A percentile compares a stretch with the other conserved stretches of the same genome.
Evolutionary conservation across 2,888 invertebrate species (phyloP).

Genomic region (Globia sparganii): DNA sequence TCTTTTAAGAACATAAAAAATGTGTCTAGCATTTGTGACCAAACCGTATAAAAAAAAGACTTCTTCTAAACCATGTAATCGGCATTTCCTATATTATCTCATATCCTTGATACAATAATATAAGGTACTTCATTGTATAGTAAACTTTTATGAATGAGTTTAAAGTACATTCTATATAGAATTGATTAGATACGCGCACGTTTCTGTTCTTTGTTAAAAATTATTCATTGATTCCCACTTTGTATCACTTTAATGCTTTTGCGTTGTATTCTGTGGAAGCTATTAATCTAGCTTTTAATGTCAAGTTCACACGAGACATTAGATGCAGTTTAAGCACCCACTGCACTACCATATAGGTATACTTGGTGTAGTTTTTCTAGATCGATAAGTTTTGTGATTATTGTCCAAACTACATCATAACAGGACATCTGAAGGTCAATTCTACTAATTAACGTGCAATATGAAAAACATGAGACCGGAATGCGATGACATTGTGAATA

Average conservation of each 20-base stretch:
- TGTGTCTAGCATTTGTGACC: background rate
- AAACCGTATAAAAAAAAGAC: constrained; percentile 1
- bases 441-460: no score
- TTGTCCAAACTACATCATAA: background rate
- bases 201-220: constrained; percentile 51
- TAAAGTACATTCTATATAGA: constrained; percentile 61
- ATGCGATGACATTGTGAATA: no score
- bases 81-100: constrained; percentile 80
- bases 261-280: constrained; percentile 19
- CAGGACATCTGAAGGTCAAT: no score
- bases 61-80: constrained; percentile 71
- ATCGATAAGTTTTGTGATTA: background rate
- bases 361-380: background rate
- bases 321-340: background rate
- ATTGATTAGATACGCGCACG: constrained; percentile 76
- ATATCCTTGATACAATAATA: constrained; percentile 50
- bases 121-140: constrained; percentile 35
- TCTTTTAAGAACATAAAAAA: background rate
- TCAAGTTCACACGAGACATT: background rate
- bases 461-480: no score
- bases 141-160: constrained; percentile 63
- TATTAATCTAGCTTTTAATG: constrained; percentile 31
- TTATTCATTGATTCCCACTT: constrained; percentile 36
- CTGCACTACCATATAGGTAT: background rate
- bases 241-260: constrained; percentile 39